Conservation (phyloP, 2,113 vertebrate species). For the Oxygymnocypris stewartii region DNA sequence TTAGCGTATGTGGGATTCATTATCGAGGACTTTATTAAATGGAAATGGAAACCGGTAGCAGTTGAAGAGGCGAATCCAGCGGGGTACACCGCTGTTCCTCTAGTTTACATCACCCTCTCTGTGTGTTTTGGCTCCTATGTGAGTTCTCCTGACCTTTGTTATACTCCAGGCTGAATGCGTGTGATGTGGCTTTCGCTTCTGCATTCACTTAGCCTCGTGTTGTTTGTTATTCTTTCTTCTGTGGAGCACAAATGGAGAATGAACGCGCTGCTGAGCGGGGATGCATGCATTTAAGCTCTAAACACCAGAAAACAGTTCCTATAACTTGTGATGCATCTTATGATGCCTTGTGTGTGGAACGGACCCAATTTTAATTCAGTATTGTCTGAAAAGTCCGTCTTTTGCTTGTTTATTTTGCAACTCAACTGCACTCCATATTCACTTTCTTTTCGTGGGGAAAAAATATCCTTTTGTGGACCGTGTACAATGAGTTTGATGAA, state of each 20-base stretch:
- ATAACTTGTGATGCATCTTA: not conserved
- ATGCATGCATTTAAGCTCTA: not conserved
- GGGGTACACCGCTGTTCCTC: slow-evolving; percentile 50
- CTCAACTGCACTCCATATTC: not conserved
- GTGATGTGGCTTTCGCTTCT: slow-evolving; percentile 34
- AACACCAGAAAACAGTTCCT: not conserved
- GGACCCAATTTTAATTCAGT: not conserved
- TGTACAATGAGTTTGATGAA: not conserved
- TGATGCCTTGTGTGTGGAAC: not conserved
- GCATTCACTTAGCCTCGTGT: slow-evolving; percentile 27
- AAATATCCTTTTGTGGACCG: not conserved
- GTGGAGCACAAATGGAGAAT: slow-evolving; percentile 8
- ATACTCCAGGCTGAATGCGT: slow-evolving; percentile 45
- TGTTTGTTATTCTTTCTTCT: slow-evolving; percentile 27
- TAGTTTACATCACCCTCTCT: slow-evolving; percentile 45
- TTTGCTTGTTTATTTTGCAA: not conserved
- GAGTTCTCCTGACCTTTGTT: slow-evolving; percentile 28
- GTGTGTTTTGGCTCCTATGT: slow-evolving; percentile 19
- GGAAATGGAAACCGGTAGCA: slow-evolving; percentile 63
- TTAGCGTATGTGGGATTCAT: slow-evolving; percentile 63
- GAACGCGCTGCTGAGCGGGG: not conserved
- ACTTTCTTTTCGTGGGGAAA: not conserved
- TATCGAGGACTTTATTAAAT: slow-evolving; percentile 62
- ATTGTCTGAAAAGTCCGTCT: not conserved
- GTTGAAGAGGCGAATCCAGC: slow-evolving; percentile 54